Evolutionary conservation across 2,797 vertebrate genomes (phyloP), one percentile per base, ranked within the genome.

Genomic region (Phoxinus dragarum): DNA sequence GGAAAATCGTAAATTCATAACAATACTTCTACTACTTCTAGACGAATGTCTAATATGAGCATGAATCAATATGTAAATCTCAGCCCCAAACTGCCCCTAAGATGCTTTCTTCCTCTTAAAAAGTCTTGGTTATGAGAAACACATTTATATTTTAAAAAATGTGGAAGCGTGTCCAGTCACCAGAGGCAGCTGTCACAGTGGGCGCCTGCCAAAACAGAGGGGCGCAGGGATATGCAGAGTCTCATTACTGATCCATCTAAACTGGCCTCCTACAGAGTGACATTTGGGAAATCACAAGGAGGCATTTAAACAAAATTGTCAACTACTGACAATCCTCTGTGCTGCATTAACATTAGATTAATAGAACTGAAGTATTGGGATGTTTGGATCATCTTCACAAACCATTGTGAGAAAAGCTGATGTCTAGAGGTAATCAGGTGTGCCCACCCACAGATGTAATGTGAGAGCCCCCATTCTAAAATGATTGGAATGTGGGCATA

Each of bases 171-270:
- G 49, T 84, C 79, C 49, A 79, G 64, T 27, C 59, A 52, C 21
- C 8, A 16, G 17, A 80, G 75, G 19, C 56, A 68, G 38, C 78
- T 71, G 64, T 86, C 82, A 76, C 80, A 59, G 44, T 38, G 21
- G 40, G 52, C 2, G 16, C 17, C 71, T 71, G 61, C 72, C 56
- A 83, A 82, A 81, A 84, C 27, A 16, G 64, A 87, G 9, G 27
- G 36, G 31, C 31, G 3, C 42, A 54, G 56, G 52, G 80, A 76
- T 72, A 23, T 52, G 74, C 79, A 19, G 71, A 86, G 67, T 72
- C 68, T 89, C 84, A 69, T 78, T 84, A 59, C 74, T 84, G 82
- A 86, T 86, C 84, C 86, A 87, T 76, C 68, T 88, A 59, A 68
- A 47, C 67, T 42, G 38, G 36, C 42, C 23, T 69, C 75, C 68